Percentiles rank a stretch among this genome's conserved stretches.
phyloP scores from a whole-genome alignment of 1,140 invertebrate genomes.

The Solenopsis invicta region DNA sequence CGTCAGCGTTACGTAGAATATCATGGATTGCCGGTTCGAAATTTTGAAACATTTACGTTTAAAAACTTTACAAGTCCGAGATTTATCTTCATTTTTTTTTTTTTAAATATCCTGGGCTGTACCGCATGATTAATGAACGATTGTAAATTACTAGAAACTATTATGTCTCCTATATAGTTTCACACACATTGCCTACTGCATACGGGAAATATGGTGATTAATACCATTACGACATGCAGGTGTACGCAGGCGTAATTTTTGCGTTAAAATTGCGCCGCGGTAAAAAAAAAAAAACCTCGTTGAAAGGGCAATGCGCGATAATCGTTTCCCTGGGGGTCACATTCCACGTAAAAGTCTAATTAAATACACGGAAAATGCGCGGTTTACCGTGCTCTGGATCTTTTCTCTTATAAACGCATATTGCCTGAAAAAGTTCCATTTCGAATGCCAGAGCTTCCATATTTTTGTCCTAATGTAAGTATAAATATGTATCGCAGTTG shows the following conservation, averaged over 20 bases:
- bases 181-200: not conserved
- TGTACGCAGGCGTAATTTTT: conserved; percentile 4
- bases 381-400: not conserved
- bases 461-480: not conserved
- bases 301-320: conserved; percentile 10
- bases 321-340: conserved; percentile 28
- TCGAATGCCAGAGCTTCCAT: not conserved
- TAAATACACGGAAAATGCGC: conserved; percentile 25
- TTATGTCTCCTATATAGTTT: not conserved
- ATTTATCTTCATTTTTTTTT: not conserved
- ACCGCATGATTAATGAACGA: not conserved
- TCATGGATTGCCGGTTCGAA: not conserved
- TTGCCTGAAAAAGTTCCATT: not conserved
- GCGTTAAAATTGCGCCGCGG: not conserved
- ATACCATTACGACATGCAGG: not conserved
- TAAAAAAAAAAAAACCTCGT: conserved; percentile 24
- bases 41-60: conserved; percentile 7
- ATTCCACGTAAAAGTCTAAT: conserved; percentile 43
- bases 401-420: not conserved
- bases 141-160: not conserved
- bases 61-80: not conserved
- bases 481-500: not conserved
- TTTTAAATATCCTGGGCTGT: not conserved
- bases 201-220: conserved; percentile 11
- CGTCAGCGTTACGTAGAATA: not conserved